Evolutionary conservation across 2,888 invertebrate genomes (phyloP), one percentile per base, ranked within the genome.

Genomic region (Galeruca laticollis): DNA sequence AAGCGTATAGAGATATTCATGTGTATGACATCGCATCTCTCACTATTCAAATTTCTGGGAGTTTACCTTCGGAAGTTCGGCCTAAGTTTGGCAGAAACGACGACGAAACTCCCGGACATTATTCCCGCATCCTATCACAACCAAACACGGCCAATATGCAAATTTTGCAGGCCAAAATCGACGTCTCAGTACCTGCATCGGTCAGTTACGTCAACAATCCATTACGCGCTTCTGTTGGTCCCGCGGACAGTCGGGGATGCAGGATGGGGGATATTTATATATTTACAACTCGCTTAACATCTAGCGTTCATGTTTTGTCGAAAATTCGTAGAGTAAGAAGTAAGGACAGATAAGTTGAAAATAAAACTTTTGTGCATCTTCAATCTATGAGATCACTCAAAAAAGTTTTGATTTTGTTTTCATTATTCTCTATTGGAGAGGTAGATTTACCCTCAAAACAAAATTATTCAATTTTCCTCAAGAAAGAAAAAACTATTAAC

Each of bases 121-220:
- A 80, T 79, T 79, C 80, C 77, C 79, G 79, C 78, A 76, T 82
- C 80, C 81, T 82, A 84, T 84, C 83, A 83, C 80, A 82, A 82
- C 83, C 84, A 83, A 84, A 84, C 84, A 83, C 79, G 80, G 81
- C 80, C 81, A 78, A 82, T 84, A 84, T 84, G 84, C 80, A 84
- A 85, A 84, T 84, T 5, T 79, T 70, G 35, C 56, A 31, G 77
- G 78, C 78, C 76, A 78, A 76, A 80, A 79, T 78, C 76, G 80
- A 76, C 78, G 76, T 76, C 77, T 73, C 78, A 64, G 79, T 84
- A 85, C 85, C 85, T 85, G 85, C 84, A 83, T 83, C 84, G 85
- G 84, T 85, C 84, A 84, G 85, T 80, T 84, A 76, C 81, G 84
- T 84, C 83, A 85, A 84, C 84, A 84, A 84, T 84, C 82, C 82